These are phyloP conservation scores for Orchesella flavescens DNA, from an alignment of 2,888 invertebrate genomes.

Conservation along the genomic window DNA sequence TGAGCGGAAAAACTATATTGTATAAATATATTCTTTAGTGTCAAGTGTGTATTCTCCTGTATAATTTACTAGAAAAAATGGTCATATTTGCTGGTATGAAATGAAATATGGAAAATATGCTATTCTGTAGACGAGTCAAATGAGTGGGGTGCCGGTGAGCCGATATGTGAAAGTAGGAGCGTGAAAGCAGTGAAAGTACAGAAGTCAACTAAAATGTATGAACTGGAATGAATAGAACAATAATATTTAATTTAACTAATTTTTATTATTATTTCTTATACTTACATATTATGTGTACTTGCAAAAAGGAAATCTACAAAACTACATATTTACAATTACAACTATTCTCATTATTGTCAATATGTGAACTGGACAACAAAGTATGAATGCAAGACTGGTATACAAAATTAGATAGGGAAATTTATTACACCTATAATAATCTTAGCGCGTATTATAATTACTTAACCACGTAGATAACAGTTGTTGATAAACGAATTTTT, in stretches of 20 bases:
- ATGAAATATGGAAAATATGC: too few relatives aligned
- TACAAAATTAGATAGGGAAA: neutral
- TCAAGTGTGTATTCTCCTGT: neutral
- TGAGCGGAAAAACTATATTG: neutral
- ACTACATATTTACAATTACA: neutral
- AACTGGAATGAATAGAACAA: neutral
- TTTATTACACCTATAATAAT: neutral
- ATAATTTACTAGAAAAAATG: neutral
- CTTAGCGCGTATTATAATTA: neutral
- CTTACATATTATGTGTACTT: neutral
- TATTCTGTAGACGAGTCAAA: neutral
- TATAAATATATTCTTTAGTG: neutral
- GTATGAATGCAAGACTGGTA: conserved; percentile 58
- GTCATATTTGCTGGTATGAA: too few relatives aligned
- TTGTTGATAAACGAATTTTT: neutral
- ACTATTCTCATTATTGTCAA: neutral
- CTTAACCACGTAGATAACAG: neutral
- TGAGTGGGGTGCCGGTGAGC: too few relatives aligned
- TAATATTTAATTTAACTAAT: neutral
- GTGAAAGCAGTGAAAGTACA: neutral
- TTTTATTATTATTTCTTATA: neutral
- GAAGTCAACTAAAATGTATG: neutral
- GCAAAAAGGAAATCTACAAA: neutral
- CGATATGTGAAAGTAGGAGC: too few relatives aligned
- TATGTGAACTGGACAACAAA: conserved; percentile 37